phyloP scores from a whole-genome alignment of 2,797 vertebrate species.

The Labeo calbasu region DNA sequence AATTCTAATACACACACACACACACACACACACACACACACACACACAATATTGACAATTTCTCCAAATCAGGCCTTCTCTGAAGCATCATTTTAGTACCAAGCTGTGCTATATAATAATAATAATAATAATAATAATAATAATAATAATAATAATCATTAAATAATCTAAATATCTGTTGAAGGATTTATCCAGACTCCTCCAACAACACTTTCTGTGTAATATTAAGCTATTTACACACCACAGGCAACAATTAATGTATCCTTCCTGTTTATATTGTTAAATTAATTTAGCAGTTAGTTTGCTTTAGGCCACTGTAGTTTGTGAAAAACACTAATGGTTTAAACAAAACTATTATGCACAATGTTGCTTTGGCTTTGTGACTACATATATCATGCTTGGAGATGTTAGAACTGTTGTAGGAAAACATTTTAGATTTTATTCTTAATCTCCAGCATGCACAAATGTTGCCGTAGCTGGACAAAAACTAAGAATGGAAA shows the following conservation, averaged over 20 bases:
- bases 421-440: neutral
- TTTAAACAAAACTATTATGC: neutral
- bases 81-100: neutral
- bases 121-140: neutral
- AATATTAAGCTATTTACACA: neutral
- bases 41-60: neutral
- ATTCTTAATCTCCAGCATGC: neutral
- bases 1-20: neutral
- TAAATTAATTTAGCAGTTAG: neutral
- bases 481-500: neutral
- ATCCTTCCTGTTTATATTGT: neutral
- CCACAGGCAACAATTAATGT: neutral
- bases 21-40: too few relatives aligned
- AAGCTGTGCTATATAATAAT: neutral
- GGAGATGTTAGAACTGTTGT: neutral
- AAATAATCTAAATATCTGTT: neutral
- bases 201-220: neutral
- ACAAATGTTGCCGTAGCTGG: neutral
- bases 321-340: neutral
- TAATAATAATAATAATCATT: neutral
- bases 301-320: neutral
- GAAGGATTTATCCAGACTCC: neutral
- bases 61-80: neutral
- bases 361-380: neutral
- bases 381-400: neutral